Evolutionary conservation across 2,113 vertebrate genomes (phyloP).

Genomic region (Ptilorrhoa leucosticta): DNA sequence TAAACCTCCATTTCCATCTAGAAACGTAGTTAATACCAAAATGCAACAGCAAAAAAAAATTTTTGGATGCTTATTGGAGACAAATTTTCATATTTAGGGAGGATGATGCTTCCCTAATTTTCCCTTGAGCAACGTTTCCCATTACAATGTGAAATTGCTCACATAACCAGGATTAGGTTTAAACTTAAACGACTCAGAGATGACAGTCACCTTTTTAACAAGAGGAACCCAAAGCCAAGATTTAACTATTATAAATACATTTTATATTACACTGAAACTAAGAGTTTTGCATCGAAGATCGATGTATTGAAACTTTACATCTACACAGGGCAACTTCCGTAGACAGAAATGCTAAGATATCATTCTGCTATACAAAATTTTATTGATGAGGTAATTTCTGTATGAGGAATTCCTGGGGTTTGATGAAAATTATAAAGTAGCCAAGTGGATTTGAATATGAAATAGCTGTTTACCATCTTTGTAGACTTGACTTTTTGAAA

Average conservation of each 20-base stretch:
- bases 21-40: neutral
- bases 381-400: neutral
- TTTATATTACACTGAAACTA: neutral
- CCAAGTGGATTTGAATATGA: neutral
- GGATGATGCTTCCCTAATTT: neutral
- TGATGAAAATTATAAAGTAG: neutral
- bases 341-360: neutral
- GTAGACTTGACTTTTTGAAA: neutral
- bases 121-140: neutral
- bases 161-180: neutral
- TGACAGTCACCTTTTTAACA: neutral
- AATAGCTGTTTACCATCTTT: neutral
- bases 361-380: neutral
- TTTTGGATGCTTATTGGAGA: neutral
- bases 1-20: neutral
- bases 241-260: neutral
- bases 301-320: neutral
- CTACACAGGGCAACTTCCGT: neutral
- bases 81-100: neutral
- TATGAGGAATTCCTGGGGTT: neutral
- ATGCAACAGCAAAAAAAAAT: neutral
- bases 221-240: neutral
- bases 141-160: neutral
- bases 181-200: neutral
- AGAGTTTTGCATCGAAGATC: neutral